Conservation (phyloP, 2,113 vertebrate genomes). For the rat (Rattus norvegicus) region GRCr8 NC_086020.1:42358501-42359000, state of each 20-base stretch:
- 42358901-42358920: neutral
- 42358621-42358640: neutral
- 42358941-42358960: conserved; percentile 83
- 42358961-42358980: conserved; percentile 91
- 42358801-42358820: neutral
- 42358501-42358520: no score
- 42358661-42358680: neutral
- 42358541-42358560: no score
- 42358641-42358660: neutral
- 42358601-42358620: neutral
- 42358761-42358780: conserved; percentile 16
- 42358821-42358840: neutral
- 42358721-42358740: neutral
- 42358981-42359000: conserved; percentile 85
- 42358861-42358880: conserved; percentile 14
- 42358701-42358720: neutral
- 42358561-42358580: no score
- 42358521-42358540: no score
- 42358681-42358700: conserved; percentile 21
- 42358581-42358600: neutral
- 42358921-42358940: neutral
- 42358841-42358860: neutral
- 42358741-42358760: neutral
- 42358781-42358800: neutral
- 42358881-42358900: neutral